A percentile compares a stretch with the other conserved stretches of the same genome.
Evolutionary conservation across 1,140 invertebrate genomes (phyloP).

Genomic region (Drosophila micromelanica): DNA sequence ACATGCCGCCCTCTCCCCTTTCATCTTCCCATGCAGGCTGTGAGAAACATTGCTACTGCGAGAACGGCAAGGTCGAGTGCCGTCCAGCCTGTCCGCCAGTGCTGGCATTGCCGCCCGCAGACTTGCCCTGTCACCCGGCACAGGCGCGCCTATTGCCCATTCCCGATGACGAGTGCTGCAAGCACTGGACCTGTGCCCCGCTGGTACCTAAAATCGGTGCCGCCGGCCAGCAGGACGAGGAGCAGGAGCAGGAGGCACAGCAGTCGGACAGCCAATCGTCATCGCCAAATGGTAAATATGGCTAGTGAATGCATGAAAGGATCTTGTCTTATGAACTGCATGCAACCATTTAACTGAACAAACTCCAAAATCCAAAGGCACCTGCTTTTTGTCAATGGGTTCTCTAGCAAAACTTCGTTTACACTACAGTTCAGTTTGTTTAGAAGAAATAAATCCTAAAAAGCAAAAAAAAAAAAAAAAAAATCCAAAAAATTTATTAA

Average conservation of each 20-base stretch:
- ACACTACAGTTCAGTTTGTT: neutral
- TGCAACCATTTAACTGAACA: slow-evolving; percentile 28
- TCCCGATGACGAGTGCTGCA: slow-evolving; percentile 92
- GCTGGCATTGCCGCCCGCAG: slow-evolving; percentile 89
- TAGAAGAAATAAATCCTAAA: neutral
- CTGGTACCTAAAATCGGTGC: slow-evolving; percentile 51
- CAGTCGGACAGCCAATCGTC: slow-evolving; percentile 3
- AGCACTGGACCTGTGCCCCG: slow-evolving; percentile 88
- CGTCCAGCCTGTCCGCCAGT: slow-evolving; percentile 91
- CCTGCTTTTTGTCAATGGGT: neutral
- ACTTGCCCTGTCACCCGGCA: slow-evolving; percentile 88
- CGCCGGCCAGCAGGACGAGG: slow-evolving; percentile 42
- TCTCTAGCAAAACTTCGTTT: neutral
- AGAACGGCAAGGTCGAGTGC: slow-evolving; percentile 93
- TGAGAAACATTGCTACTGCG: slow-evolving; percentile 93
- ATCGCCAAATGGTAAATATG: slow-evolving; percentile 59
- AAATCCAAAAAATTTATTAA: no score
- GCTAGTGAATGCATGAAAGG: slow-evolving; percentile 2
- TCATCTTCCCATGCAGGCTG: slow-evolving; percentile 87
- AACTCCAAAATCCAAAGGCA: neutral
- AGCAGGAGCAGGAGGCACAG: slow-evolving; percentile 17
- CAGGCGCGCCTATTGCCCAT: slow-evolving; percentile 88
- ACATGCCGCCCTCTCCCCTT: neutral
- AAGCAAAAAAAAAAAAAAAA: neutral
- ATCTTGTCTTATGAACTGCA: slow-evolving; percentile 26